Percentiles rank a stretch among this genome's conserved stretches.
These are phyloP conservation scores for Ardeotis arabs DNA, from an alignment of 2,113 vertebrate genomes.

Conservation along the genomic window DNA sequence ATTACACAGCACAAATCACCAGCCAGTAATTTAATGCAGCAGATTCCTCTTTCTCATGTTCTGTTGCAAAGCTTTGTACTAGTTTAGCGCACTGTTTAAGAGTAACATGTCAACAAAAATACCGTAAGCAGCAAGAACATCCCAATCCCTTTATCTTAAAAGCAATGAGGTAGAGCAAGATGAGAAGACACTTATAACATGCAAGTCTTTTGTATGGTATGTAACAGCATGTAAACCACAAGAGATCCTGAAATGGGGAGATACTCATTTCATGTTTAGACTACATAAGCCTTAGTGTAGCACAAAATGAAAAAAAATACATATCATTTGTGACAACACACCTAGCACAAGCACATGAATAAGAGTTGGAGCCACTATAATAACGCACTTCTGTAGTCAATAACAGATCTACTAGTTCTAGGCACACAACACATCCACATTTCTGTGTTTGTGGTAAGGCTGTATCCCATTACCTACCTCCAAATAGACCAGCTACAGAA, in stretches of 20 bases:
- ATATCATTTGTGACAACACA: background rate
- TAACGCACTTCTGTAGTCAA: background rate
- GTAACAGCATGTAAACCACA: background rate
- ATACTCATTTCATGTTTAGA: slow-evolving; percentile 42
- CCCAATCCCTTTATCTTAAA: background rate
- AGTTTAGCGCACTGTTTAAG: background rate
- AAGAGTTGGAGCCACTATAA: background rate
- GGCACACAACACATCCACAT: background rate
- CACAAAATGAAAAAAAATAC: background rate
- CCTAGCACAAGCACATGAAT: background rate
- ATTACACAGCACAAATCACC: background rate
- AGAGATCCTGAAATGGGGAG: slow-evolving; percentile 48
- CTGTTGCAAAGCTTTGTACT: background rate
- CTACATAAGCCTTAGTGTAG: background rate
- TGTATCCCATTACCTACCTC: slow-evolving; percentile 77
- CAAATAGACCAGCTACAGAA: slow-evolving; percentile 87
- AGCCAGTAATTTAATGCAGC: background rate
- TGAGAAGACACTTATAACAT: background rate
- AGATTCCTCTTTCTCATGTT: background rate
- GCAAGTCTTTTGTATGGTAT: background rate
- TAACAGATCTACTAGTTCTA: background rate
- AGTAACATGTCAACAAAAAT: background rate
- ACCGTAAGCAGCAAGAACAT: background rate
- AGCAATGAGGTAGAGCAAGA: background rate
- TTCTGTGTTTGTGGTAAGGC: background rate